These are phyloP conservation scores for Chrysolina haemoptera DNA, from an alignment of 2,888 invertebrate species.

Conservation along the genomic window DNA sequence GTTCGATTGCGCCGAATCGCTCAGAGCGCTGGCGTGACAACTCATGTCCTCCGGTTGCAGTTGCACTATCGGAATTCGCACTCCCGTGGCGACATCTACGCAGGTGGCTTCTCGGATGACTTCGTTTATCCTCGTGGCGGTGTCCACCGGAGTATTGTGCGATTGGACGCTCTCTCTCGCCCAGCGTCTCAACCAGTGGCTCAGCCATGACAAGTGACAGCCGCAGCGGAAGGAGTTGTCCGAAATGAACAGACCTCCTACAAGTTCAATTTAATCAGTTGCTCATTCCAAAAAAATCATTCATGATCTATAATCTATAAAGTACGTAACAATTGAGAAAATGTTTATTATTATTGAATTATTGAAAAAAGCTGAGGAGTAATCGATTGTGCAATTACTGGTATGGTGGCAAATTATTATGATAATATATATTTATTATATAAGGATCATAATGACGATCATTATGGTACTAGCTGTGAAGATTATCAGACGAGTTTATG, in stretches of 20 bases:
- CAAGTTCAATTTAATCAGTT: constrained; percentile 4
- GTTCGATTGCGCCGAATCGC: constrained; percentile 61
- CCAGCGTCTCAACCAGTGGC: constrained; percentile 92
- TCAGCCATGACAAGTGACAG: constrained; percentile 91
- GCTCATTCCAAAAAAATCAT: no score
- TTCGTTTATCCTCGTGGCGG: constrained; percentile 69
- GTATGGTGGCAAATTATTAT: no score
- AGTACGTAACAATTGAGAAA: no score
- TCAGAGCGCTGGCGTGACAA: constrained; percentile 90
- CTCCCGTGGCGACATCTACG: constrained; percentile 76
- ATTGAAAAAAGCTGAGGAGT: no score
- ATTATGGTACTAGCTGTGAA: no score
- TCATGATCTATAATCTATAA: no score
- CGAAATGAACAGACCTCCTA: constrained; percentile 43
- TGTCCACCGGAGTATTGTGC: constrained; percentile 73
- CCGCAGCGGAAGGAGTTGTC: constrained; percentile 88
- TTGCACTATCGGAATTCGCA: constrained; percentile 79
- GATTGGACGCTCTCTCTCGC: constrained; percentile 87
- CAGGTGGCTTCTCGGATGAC: constrained; percentile 80
- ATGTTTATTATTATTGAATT: no score
- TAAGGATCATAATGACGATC: no score
- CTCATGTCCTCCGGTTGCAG: constrained; percentile 85
- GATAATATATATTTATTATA: no score
- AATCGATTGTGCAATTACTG: no score
- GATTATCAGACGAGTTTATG: no score